Evolutionary conservation across 2,797 vertebrate genomes (phyloP), one percentile per base, ranked within the genome.

Genomic region (Notolepis coatsorum): DNA sequence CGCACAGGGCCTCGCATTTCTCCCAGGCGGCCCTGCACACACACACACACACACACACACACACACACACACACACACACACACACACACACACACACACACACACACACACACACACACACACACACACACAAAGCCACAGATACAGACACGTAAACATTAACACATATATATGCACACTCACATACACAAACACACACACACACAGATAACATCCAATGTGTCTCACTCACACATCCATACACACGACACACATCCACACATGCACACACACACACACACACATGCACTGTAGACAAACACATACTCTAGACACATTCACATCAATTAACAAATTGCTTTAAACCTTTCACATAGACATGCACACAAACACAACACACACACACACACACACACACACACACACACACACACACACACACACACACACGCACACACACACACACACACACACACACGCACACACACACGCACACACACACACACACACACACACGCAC

Each of bases 281-380:
- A 69, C 68, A 46, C 47, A 70, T 63, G 58, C 65, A 75, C 80
- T 71, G 51, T 55, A n/a, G n/a, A 73, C 41, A 41, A 66, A 72
- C 50, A n/a, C n/a, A n/a, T n/a, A n/a, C n/a, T n/a, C 69, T 63
- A 59, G 47, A 70, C 48, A 78, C 53, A 61, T n/a, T n/a, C 58
- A 71, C 39, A 85, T 73, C 65, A 78, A 81, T 84, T 81, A 85
- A 80, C 63, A 85, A 73, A 60, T 13, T 24, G 63, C 67, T 70
- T 52, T 61, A 68, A 74, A 75, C 61, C 68, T 71, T 75, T 75
- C 20, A 24, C 21, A 69, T 56, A 77, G 60, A 65, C 56, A 49
- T 68, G 63, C 62, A 54, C 66, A 61, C 49, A 10, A 18, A 18
- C 13, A 46, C 56, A 58, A 37, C n/a, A n/a, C n/a, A n/a, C n/a